Evolutionary conservation across 1,140 invertebrate genomes (phyloP), one percentile per base, ranked within the genome.

Genomic region (Cheumatopsyche charites): DNA sequence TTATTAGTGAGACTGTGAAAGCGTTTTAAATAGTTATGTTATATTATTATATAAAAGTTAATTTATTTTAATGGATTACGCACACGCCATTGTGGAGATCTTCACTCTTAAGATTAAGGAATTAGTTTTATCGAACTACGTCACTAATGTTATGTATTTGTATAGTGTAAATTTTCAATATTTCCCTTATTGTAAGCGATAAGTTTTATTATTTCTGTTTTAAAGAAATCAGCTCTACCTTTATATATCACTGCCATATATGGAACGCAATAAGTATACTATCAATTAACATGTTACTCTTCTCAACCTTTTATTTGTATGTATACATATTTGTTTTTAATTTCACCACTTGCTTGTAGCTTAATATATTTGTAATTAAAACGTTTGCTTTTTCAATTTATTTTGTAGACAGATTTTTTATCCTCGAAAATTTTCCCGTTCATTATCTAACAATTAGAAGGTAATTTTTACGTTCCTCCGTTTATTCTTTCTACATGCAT

Each of bases 141-240:
- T 52, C 47, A 52, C 47, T 52, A 52, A 52, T 52, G 19, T 52
- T 52, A 52, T 15, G 9, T 45, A 15, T 45, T 17, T 47, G 29
- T 47, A 47, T 52, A 52, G 47, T 52, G 47, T 52, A 52, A 15
- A 52, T 52, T 52, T 52, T 52, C 19, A 9, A 9, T 17, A 17
- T 52, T 52, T 17, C 19, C 19, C 19, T 52, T 52, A 19, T 52
- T 52, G 15, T 17, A 7, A 52, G 19, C n/a, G 9, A 17, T 52
- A 19, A 52, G 47, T 52, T 52, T 52, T 52, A 17, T 45, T 52
- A 7, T 52, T 52, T 52, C 6, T 7, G 6, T 52, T 9, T 4
- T 4, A 36, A 36, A 4, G 9, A 36, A 36, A 9, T 36, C 9
- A 36, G 29, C 29, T 9, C 29, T 36, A 3, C 29, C 29, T 36